Conservation (phyloP, 2,797 vertebrate species). For the Melanotaenia maccullochi region DNA sequence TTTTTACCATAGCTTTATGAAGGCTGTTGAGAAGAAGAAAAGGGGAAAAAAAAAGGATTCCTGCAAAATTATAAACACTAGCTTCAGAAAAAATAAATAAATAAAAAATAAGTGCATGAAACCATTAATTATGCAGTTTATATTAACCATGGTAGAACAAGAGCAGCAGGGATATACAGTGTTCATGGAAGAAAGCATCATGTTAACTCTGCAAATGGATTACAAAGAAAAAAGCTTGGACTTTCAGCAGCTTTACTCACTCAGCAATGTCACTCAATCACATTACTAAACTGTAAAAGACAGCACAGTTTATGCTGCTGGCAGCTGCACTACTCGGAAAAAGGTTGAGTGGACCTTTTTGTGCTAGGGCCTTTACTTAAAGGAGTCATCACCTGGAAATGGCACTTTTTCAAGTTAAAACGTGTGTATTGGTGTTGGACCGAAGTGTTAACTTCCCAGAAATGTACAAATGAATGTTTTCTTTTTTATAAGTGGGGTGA, state of each 20-base stretch:
- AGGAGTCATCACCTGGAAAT: no score
- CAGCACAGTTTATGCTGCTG: background rate
- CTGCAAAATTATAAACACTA: background rate
- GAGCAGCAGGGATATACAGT: background rate
- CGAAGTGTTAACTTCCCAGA: no score
- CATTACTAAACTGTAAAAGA: background rate
- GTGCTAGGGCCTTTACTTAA: no score
- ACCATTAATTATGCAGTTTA: background rate
- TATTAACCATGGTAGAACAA: background rate
- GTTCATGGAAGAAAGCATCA: background rate
- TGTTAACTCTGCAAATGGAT: background rate
- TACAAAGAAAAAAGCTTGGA: background rate
- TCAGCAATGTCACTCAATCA: background rate
- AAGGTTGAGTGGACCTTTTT: no score
- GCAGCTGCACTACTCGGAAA: background rate
- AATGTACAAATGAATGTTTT: no score
- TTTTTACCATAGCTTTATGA: background rate
- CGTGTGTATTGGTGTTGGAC: no score
- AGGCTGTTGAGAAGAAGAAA: background rate
- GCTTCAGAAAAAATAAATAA: background rate
- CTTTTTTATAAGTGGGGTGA: no score
- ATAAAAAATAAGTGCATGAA: background rate
- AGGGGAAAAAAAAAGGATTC: background rate
- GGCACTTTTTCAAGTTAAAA: no score
- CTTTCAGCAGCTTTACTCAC: background rate